Evolutionary conservation across 1,140 invertebrate species (phyloP).

Genomic region (Ceratina calcarata): DNA sequence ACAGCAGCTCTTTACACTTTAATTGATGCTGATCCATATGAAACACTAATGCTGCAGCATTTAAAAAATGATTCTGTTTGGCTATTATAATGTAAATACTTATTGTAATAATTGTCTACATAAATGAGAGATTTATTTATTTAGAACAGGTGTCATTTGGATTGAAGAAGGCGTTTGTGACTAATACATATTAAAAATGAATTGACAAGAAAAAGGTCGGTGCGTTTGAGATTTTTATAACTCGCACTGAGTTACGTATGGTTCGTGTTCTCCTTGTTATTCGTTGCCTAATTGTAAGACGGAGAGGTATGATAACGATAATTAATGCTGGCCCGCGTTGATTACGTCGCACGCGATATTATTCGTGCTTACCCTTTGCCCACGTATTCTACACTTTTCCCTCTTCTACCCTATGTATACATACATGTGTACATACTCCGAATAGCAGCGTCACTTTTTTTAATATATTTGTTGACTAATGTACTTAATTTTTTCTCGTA

Average conservation of each 20-base stretch:
- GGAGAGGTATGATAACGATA: slow-evolving; percentile 73
- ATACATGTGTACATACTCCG: not conserved
- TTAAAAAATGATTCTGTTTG: too few species aligned
- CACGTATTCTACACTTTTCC: slow-evolving; percentile 2
- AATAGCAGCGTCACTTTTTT: too few species aligned
- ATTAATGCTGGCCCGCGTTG: slow-evolving; percentile 75
- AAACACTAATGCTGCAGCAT: too few species aligned
- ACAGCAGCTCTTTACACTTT: too few species aligned
- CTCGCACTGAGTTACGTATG: slow-evolving; percentile 51
- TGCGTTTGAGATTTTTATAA: slow-evolving; percentile 63
- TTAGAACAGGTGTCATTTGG: too few species aligned
- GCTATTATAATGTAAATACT: too few species aligned
- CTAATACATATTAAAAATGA: not conserved
- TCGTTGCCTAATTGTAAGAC: slow-evolving; percentile 66
- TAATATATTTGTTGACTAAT: too few species aligned
- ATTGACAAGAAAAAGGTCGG: slow-evolving; percentile 28
- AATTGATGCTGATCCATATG: too few species aligned
- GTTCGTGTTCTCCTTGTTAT: slow-evolving; percentile 63
- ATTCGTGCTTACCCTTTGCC: slow-evolving; percentile 7
- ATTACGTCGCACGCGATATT: slow-evolving; percentile 69
- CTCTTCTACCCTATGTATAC: not conserved
- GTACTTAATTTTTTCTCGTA: too few species aligned
- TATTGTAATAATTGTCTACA: too few species aligned
- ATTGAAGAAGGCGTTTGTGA: too few species aligned
- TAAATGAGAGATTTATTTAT: too few species aligned